phyloP scores from a whole-genome alignment of 2,113 vertebrate species.

The Coreoperca whiteheadi region DNA sequence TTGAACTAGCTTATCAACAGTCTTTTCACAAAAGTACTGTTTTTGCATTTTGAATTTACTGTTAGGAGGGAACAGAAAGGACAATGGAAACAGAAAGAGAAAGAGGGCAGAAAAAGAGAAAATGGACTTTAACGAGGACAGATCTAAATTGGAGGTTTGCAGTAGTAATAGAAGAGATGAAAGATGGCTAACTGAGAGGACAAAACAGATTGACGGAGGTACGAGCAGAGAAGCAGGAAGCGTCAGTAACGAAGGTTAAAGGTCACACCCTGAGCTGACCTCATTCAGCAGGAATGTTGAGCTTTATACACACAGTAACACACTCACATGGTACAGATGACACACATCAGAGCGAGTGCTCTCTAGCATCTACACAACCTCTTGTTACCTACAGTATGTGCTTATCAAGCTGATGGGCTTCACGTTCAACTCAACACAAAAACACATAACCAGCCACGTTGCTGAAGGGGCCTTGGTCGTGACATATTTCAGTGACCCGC shows the following conservation, averaged over 20 bases:
- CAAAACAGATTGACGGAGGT: neutral
- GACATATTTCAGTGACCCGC: neutral
- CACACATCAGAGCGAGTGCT: neutral
- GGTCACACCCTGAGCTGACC: constrained; percentile 49
- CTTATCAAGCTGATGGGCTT: neutral
- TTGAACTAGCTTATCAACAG: too few relatives aligned
- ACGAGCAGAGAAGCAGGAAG: constrained; percentile 8
- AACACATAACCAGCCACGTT: neutral
- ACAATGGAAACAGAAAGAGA: too few relatives aligned
- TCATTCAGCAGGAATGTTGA: constrained; percentile 54
- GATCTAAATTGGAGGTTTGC: neutral
- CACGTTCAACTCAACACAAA: neutral
- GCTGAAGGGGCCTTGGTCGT: neutral
- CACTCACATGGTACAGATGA: neutral
- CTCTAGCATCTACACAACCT: neutral
- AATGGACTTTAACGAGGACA: neutral
- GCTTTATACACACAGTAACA: neutral
- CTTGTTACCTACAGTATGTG: neutral
- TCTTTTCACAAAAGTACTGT: too few relatives aligned
- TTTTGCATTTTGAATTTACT: too few relatives aligned
- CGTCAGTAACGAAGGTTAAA: constrained; percentile 37
- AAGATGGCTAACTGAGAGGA: neutral
- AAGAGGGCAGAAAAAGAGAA: neutral
- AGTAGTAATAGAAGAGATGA: neutral
- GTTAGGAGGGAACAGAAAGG: too few relatives aligned